Evolutionary conservation across 2,888 invertebrate species (phyloP).

Genomic region (Callimorpha dominula): DNA sequence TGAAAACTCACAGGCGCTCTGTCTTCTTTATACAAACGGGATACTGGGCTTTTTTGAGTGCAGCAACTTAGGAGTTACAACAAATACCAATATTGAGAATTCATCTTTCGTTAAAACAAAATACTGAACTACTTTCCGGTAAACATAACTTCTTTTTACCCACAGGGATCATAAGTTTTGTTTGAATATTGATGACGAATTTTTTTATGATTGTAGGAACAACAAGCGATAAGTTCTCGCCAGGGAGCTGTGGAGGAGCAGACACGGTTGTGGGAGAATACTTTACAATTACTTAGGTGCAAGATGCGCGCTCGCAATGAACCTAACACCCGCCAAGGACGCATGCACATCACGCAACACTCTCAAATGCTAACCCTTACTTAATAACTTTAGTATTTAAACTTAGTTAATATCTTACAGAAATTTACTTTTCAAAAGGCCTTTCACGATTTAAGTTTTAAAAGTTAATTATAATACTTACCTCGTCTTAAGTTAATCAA

Average conservation of each 20-base stretch:
- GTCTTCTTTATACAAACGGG: no score
- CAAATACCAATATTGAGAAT: no score
- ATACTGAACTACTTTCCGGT: no score
- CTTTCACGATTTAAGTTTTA: conserved; percentile 6
- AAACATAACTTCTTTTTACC: no score
- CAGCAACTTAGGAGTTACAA: no score
- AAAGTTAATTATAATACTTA: not conserved
- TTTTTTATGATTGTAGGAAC: conserved; percentile 66
- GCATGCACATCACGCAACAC: conserved; percentile 87
- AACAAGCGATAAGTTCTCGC: conserved; percentile 78
- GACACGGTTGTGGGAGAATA: conserved; percentile 76
- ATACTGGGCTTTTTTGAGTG: no score
- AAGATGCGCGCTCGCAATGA: conserved; percentile 85
- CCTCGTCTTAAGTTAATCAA: conserved; percentile 18
- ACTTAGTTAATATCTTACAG: not conserved
- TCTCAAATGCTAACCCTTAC: conserved; percentile 88
- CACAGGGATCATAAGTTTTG: no score
- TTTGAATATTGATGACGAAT: not conserved
- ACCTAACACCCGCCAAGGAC: conserved; percentile 82
- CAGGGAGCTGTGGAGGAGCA: conserved; percentile 83
- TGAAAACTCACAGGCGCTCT: not conserved
- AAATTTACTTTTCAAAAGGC: conserved; percentile 1
- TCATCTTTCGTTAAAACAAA: no score
- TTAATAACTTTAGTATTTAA: conserved; percentile 43
- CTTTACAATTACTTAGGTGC: conserved; percentile 82